Evolutionary conservation across 2,113 vertebrate genomes (phyloP), one percentile per base, ranked within the genome.

Genomic region (Syngnathoides biaculeatus): DNA sequence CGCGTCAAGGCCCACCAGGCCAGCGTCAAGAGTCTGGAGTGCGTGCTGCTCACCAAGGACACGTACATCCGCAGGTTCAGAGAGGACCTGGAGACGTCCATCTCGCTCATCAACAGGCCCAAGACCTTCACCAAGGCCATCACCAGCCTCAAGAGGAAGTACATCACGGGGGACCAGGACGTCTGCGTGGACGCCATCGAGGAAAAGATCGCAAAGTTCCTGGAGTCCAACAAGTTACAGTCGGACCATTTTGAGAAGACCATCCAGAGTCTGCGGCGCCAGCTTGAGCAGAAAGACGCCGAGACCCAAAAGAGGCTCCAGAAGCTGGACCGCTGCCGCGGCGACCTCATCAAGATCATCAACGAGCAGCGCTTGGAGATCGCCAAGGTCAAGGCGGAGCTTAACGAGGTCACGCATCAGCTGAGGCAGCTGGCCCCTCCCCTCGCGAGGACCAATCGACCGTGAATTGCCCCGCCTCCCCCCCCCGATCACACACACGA

Each of bases 161-260:
- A 62, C 40, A 62, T 62, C 60, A 62, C 60, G 3, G 60, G 60
- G 8, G 60, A 62, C 39, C 39, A 43, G 60, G 60, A 43, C 13
- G 60, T 62, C 40, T 43, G 40, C 40, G 60, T 62, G 39, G 60
- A 62, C 40, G 20, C 22, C 60, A 62, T 62, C 11, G 60, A 62
- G 60, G 60, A 62, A 6, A 62, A 62, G 40, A 62, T 62, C 22
- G n/a, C 60, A 24, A 43, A 62, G 60, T 62, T 62, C 60, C n/a
- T 62, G 12, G 60, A 62, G 60, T 62, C 60, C 40, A 62, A 62
- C 60, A 62, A 62, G 60, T 22, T 62, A 22, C 60, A 62, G 60
- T 62, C 60, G 5, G 60, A 62, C 39, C 60, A 62, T 13, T 62
- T 62, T 15, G 60, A 62, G 13, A 62, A 62, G 22, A 62, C 60